phyloP scores from a whole-genome alignment of 2,888 invertebrate species.

The Dynastes tityus region DNA sequence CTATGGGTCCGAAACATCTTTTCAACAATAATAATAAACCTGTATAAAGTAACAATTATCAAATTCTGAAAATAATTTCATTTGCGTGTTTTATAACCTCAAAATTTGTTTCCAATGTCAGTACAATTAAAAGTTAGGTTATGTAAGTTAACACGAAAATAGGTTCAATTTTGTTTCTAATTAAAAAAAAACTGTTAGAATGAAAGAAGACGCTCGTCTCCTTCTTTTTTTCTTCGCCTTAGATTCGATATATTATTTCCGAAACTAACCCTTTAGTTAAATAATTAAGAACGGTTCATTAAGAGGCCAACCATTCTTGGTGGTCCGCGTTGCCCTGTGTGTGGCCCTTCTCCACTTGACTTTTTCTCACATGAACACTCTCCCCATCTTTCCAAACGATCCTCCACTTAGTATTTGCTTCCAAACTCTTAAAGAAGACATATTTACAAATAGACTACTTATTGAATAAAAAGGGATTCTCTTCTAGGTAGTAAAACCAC shows the following conservation, averaged over 20 bases:
- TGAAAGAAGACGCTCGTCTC: too few species aligned
- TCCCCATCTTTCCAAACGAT: not conserved
- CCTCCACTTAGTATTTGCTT: not conserved
- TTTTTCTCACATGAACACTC: not conserved
- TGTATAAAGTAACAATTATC: too few species aligned
- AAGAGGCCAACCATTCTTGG: not conserved
- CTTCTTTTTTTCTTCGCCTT: not conserved
- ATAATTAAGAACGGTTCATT: conserved; percentile 20
- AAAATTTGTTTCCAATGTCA: too few species aligned
- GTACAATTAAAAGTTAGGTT: too few species aligned
- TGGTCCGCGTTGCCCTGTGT: conserved; percentile 2
- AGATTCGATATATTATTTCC: not conserved
- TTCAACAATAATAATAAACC: too few species aligned
- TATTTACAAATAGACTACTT: conserved; percentile 5
- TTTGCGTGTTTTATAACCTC: too few species aligned
- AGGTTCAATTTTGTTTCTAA: too few species aligned
- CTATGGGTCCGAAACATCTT: too few species aligned
- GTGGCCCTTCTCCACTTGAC: conserved; percentile 1
- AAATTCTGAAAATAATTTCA: too few species aligned
- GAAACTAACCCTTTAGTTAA: conserved; percentile 15
- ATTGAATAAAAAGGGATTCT: not conserved
- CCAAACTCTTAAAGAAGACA: not conserved
- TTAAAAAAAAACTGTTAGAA: too few species aligned
- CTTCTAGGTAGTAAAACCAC: not conserved
- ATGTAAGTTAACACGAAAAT: too few species aligned